Percentiles rank a stretch among this genome's conserved stretches.
phyloP scores from a whole-genome alignment of 2,113 vertebrate species.

The Mixornis gularis region DNA sequence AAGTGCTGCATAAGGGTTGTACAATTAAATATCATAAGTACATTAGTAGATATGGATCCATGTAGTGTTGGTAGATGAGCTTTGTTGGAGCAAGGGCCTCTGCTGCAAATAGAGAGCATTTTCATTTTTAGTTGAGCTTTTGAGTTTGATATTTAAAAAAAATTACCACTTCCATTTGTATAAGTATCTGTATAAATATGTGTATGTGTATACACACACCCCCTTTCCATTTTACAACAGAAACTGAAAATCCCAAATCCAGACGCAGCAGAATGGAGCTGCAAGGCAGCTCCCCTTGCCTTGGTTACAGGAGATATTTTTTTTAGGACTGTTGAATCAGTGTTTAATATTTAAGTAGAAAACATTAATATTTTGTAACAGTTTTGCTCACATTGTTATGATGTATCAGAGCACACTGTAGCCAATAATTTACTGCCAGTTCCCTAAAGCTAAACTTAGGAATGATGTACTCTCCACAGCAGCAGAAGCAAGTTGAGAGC shows the following conservation, averaged over 20 bases:
- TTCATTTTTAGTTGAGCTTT: neutral
- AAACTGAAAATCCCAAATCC: neutral
- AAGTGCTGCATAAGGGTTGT: neutral
- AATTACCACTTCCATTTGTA: neutral
- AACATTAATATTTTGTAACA: neutral
- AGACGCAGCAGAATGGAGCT: neutral
- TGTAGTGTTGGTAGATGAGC: neutral
- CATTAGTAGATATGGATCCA: neutral
- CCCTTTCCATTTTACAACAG: neutral
- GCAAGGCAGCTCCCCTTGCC: neutral
- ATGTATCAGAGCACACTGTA: neutral
- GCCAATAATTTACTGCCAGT: conserved; percentile 20
- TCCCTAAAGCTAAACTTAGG: neutral
- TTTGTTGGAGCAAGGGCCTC: neutral
- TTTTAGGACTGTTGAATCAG: neutral
- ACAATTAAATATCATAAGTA: neutral
- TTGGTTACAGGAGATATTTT: neutral
- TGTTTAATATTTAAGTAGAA: conserved; percentile 4
- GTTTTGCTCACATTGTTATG: neutral
- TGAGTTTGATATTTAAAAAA: neutral
- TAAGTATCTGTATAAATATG: neutral
- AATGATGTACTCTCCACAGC: neutral
- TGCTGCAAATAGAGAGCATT: neutral
- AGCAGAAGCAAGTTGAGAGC: conserved; percentile 6
- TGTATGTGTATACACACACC: neutral